Base-by-base conservation (phyloP, 1,140 invertebrate species). In the Hyles vespertilio region DNA sequence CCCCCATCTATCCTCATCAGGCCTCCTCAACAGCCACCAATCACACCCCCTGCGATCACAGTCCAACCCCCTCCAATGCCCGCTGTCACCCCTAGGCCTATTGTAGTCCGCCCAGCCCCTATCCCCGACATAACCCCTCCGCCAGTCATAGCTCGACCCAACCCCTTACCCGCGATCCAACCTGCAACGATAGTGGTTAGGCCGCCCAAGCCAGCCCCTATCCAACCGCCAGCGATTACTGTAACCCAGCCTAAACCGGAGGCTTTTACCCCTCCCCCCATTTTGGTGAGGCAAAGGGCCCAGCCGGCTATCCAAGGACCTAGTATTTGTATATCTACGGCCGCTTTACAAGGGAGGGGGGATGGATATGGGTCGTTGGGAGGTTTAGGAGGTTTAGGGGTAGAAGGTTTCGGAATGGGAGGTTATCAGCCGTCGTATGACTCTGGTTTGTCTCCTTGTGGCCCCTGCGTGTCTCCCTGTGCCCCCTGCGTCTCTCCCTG, bases 1-100 rank as follows among this genome's bases (percentile, higher is more conserved):
- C 79, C 79, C 0, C 80, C 80, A 8, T 67, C 82, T 0, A 78
- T 85, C 52, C 57, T 81, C 0, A 68, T 85, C 6, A 55, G 67
- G 22, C 79, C 79, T n/a, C 63, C 60, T 5, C 63, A 61, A 0
- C 63, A 69, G 1, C 50, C 34, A 7, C 69, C 81, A 0, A 81
- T 84, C 50, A 67, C 62, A 4, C 79, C 81, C 12, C 71, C 77
- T 0, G 22, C 64, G 0, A 68, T 84, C 6, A 65, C 64, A 0
- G 70, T 81, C 2, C 71, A 77, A 46, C 76, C 77, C 40, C 72
- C 71, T 0, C 65, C 61, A 0, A 32, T 64, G 10, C 55, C 59
- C 0, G 67, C 79, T 0, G 70, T 84, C 1, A 70, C 62, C 0
- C 81, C 81, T 3, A 69, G 65, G 0, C 67, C 75, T 1, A 76